A percentile compares a stretch with the other conserved stretches of the same genome.
Evolutionary conservation across 2,888 invertebrate species (phyloP).

Genomic region (Ophioninae sp.): DNA sequence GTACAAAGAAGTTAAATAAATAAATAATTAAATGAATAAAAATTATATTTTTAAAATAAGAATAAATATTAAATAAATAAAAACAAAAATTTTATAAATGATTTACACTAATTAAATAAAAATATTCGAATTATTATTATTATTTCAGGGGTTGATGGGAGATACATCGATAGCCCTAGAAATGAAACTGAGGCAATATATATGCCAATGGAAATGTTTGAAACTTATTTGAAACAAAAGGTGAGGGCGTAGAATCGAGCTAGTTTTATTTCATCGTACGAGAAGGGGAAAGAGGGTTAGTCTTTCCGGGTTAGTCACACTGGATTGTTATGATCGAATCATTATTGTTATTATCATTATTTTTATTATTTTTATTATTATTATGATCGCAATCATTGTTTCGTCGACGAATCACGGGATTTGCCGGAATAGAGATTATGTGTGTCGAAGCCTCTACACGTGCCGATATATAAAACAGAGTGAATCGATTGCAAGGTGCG

Average conservation of each 20-base stretch:
- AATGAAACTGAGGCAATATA: no score
- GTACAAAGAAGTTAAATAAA: no score
- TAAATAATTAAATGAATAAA: no score
- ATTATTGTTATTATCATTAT: conserved; percentile 50
- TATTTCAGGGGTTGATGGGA: no score
- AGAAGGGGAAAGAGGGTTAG: conserved; percentile 24
- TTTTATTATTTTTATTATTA: conserved; percentile 36
- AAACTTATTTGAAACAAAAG: no score
- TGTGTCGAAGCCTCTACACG: conserved; percentile 38
- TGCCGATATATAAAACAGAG: conserved; percentile 10
- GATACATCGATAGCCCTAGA: no score
- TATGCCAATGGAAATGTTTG: no score
- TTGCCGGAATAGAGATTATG: conserved; percentile 31
- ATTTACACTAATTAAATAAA: no score
- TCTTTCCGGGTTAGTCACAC: conserved; percentile 42
- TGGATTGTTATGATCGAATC: conserved; percentile 34
- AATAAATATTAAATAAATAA: no score
- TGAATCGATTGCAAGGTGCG: conserved; percentile 47
- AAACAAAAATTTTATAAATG: no score
- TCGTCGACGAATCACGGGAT: conserved; percentile 43
- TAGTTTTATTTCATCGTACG: conserved; percentile 38
- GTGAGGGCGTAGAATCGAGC: background rate
- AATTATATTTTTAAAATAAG: no score
- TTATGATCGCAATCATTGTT: conserved; percentile 18
- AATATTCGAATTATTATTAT: no score